Conservation (phyloP, 2,888 invertebrate genomes). For the Athetis lepigone region DNA sequence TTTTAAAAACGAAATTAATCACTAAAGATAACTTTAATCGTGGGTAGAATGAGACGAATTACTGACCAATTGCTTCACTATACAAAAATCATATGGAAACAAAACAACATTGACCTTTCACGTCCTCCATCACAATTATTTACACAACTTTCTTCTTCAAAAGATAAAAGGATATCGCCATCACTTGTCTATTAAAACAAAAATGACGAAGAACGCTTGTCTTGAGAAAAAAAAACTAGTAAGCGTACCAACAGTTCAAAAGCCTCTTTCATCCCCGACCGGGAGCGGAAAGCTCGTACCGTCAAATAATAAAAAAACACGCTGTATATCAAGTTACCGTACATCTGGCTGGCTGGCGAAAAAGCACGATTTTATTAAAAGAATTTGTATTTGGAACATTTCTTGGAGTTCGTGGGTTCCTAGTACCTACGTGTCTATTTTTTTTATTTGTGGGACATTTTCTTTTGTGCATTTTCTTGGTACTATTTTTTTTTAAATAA, state of each 20-base stretch:
- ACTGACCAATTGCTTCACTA: too few relatives aligned
- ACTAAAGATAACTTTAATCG: too few relatives aligned
- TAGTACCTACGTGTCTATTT: constrained; percentile 47
- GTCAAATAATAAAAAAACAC: constrained; percentile 61
- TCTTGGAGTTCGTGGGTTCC: constrained; percentile 50
- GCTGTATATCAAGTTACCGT: constrained; percentile 68
- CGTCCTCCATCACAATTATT: neutral
- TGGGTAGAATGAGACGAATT: too few relatives aligned
- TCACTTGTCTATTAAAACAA: constrained; percentile 59
- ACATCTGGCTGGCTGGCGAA: constrained; percentile 67
- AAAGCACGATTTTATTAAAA: constrained; percentile 63
- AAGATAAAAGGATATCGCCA: constrained; percentile 36
- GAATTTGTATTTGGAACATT: constrained; percentile 55
- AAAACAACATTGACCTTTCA: neutral
- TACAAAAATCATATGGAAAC: too few relatives aligned
- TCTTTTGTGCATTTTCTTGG: neutral
- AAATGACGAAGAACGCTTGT: constrained; percentile 53
- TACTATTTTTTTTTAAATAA: too few relatives aligned
- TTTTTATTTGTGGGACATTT: constrained; percentile 13
- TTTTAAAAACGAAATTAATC: too few relatives aligned
- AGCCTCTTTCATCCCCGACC: constrained; percentile 68
- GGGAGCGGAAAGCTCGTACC: constrained; percentile 67
- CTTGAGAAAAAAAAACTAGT: constrained; percentile 60
- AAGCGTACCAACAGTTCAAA: constrained; percentile 61
- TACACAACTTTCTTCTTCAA: constrained; percentile 12